A percentile compares a stretch with the other conserved stretches of the same genome.
phyloP scores from a whole-genome alignment of 2,888 invertebrate genomes.

The Drosophila robusta region DNA sequence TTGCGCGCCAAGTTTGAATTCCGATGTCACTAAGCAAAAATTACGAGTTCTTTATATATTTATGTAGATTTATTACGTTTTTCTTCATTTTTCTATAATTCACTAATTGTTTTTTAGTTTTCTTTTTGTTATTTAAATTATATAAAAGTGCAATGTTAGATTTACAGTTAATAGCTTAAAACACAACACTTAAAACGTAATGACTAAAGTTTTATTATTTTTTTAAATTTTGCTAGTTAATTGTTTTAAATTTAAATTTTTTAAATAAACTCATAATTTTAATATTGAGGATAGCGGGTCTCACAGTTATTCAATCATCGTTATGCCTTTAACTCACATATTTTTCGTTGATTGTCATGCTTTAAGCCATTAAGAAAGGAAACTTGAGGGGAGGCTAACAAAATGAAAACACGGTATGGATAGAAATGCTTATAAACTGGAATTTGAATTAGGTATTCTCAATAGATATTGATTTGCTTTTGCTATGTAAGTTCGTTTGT shows the following conservation, averaged over 20 bases:
- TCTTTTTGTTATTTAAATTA: conserved; percentile 44
- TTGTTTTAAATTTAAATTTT: conserved; percentile 3
- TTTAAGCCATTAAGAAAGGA: conserved; percentile 63
- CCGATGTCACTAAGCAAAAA: neutral
- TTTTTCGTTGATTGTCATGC: conserved; percentile 75
- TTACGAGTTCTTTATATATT: conserved; percentile 1
- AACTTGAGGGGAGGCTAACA: conserved; percentile 18
- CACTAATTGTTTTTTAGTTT: conserved; percentile 40
- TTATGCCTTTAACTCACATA: conserved; percentile 32
- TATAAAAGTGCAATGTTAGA: conserved; percentile 53
- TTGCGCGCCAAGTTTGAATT: conserved; percentile 10
- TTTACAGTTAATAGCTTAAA: conserved; percentile 56
- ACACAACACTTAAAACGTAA: conserved; percentile 60
- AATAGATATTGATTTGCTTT: conserved; percentile 17
- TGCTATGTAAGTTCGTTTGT: conserved; percentile 65
- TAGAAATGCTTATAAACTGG: conserved; percentile 27
- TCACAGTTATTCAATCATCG: conserved; percentile 49
- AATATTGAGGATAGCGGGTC: conserved; percentile 1
- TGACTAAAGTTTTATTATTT: conserved; percentile 26
- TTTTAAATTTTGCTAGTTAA: conserved; percentile 30
- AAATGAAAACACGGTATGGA: neutral
- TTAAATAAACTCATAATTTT: conserved; percentile 7
- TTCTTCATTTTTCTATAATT: conserved; percentile 59
- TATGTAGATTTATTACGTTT: conserved; percentile 46
- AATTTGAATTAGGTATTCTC: conserved; percentile 5